phyloP scores from a whole-genome alignment of 2,888 invertebrate genomes.

The Escarpia spicata region DNA sequence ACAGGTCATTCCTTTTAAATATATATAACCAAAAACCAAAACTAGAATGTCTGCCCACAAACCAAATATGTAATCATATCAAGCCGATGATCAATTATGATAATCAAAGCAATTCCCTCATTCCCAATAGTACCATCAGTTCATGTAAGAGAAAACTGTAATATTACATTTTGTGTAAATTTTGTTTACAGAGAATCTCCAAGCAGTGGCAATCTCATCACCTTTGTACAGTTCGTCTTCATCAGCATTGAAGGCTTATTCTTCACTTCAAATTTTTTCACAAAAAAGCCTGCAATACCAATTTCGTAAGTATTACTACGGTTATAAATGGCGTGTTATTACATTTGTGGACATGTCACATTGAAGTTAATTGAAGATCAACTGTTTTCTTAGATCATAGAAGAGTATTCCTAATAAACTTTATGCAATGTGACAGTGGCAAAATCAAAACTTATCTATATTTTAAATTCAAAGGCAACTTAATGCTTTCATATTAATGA shows the following conservation, averaged over 20 bases:
- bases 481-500: not conserved
- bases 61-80: no score
- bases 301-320: slow-evolving; percentile 70
- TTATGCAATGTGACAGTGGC: not conserved
- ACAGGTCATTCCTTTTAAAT: no score
- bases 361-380: not conserved
- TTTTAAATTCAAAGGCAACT: not conserved
- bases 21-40: no score
- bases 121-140: no score
- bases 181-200: slow-evolving; percentile 40
- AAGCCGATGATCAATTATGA: not conserved
- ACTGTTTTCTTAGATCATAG: slow-evolving; percentile 21
- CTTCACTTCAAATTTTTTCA: slow-evolving; percentile 81
- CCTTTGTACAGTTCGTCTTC: slow-evolving; percentile 93
- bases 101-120: not conserved
- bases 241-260: slow-evolving; percentile 90
- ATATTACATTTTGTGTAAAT: not conserved
- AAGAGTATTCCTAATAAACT: not conserved
- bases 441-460: not conserved
- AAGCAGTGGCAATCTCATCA: slow-evolving; percentile 87
- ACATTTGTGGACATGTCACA: not conserved
- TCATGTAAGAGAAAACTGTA: slow-evolving; percentile 8
- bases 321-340: not conserved
- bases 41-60: no score
- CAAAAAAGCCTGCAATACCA: slow-evolving; percentile 73